Conservation (phyloP, 1,140 invertebrate genomes). For the Episyrphus balteatus region DNA sequence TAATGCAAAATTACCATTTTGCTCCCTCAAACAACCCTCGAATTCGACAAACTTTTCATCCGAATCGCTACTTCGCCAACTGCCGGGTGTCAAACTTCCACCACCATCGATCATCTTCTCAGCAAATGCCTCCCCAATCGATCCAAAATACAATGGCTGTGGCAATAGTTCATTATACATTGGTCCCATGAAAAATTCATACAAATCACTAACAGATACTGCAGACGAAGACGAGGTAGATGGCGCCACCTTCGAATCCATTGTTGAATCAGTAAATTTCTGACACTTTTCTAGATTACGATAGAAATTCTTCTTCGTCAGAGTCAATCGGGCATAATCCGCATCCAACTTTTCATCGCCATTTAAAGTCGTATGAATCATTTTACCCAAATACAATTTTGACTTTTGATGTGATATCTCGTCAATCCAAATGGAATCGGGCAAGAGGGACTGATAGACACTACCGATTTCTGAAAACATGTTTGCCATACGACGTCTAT, state of each 20-base stretch:
- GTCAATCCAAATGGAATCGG: slow-evolving; percentile 22
- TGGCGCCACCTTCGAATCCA: not conserved
- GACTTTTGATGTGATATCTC: slow-evolving; percentile 27
- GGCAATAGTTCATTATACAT: slow-evolving; percentile 15
- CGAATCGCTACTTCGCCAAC: slow-evolving; percentile 30
- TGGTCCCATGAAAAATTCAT: too few species aligned
- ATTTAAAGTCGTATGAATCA: slow-evolving; percentile 23
- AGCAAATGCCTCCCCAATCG: slow-evolving; percentile 21
- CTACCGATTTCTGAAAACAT: slow-evolving; percentile 22
- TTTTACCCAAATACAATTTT: slow-evolving; percentile 15
- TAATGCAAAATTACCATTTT: not conserved
- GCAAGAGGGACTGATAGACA: slow-evolving; percentile 16
- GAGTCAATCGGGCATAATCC: slow-evolving; percentile 13
- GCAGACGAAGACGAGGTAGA: too few species aligned
- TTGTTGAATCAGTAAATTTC: slow-evolving; percentile 3
- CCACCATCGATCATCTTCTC: slow-evolving; percentile 21
- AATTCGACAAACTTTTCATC: slow-evolving; percentile 17
- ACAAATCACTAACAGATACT: too few species aligned
- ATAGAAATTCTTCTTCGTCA: slow-evolving; percentile 23
- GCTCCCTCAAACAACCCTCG: slow-evolving; percentile 12
- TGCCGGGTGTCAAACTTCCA: slow-evolving; percentile 22
- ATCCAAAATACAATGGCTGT: slow-evolving; percentile 19
- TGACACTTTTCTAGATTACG: slow-evolving; percentile 27
- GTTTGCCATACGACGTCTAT: slow-evolving; percentile 19
- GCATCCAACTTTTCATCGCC: slow-evolving; percentile 19